phyloP scores from a whole-genome alignment of 2,888 invertebrate genomes.

The Drosophila meridionalis region DNA sequence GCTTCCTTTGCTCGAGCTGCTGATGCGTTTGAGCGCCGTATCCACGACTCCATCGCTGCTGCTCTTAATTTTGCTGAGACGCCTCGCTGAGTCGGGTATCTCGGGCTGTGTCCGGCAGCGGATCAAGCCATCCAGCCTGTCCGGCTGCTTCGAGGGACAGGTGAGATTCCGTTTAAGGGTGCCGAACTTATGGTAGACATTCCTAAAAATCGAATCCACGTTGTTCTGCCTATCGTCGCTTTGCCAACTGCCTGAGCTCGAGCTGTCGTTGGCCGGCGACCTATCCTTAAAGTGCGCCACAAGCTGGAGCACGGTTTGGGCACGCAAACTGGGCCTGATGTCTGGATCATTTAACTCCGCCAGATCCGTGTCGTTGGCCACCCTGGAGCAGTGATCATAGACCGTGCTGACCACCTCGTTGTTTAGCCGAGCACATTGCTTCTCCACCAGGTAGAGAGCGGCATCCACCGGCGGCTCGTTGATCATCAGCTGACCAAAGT shows the following conservation, averaged over 20 bases:
- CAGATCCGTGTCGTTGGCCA: background rate
- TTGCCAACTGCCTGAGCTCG: too few species aligned
- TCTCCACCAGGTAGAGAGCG: constrained; percentile 18
- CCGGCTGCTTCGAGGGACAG: background rate
- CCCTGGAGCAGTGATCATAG: background rate
- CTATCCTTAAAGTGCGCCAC: too few species aligned
- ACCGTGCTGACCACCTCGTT: rapidly evolving
- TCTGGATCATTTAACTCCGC: constrained; percentile 32
- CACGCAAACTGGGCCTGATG: background rate
- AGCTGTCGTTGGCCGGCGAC: background rate
- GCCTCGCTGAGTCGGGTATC: constrained; percentile 35
- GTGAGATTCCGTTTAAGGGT: background rate
- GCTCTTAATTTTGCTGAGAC: constrained; percentile 26
- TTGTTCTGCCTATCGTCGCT: background rate
- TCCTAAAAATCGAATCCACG: background rate
- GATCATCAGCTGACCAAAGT: constrained; percentile 41
- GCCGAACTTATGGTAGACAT: background rate
- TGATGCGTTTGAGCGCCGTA: constrained; percentile 3
- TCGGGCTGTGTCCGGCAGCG: background rate
- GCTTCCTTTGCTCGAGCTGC: background rate
- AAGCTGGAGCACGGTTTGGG: constrained; percentile 14
- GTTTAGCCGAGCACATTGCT: constrained; percentile 3
- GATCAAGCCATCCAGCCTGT: constrained; percentile 1
- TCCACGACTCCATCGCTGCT: constrained; percentile 3
- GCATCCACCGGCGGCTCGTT: constrained; percentile 20